phyloP scores from a whole-genome alignment of 2,888 invertebrate genomes.

The Oscheius sp. region DNA sequence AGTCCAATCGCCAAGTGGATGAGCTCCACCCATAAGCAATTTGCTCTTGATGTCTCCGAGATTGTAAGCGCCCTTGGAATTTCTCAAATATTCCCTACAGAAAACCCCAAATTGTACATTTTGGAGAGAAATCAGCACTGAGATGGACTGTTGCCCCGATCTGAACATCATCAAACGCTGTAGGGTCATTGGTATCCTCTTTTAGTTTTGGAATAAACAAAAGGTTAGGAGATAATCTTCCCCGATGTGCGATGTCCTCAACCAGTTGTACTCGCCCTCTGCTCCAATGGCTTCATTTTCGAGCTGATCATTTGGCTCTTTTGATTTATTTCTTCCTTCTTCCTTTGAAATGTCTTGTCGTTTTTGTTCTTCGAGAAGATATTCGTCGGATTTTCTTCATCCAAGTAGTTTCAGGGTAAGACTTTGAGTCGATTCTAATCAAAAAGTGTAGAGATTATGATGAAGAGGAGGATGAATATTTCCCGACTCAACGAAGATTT shows the following conservation, averaged over 20 bases:
- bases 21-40: background rate
- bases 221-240: background rate
- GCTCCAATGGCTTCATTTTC: conserved; percentile 44
- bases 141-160: background rate
- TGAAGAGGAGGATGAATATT: conserved; percentile 22
- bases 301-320: conserved; percentile 40
- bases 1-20: conserved; percentile 18
- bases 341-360: conserved; percentile 50
- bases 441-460: conserved; percentile 24
- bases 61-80: background rate
- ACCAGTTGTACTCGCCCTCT: conserved; percentile 11
- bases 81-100: background rate
- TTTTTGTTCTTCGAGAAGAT: conserved; percentile 49
- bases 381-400: conserved; percentile 46
- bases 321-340: conserved; percentile 51
- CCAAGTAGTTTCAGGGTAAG: conserved; percentile 34
- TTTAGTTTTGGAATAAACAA: background rate
- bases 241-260: background rate
- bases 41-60: background rate
- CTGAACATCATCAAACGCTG: background rate
- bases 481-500: background rate
- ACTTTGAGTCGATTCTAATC: no score
- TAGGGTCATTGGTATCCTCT: background rate
- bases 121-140: background rate
- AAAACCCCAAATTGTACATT: background rate